phyloP scores from a whole-genome alignment of 2,797 vertebrate species.

The Melanogrammus aeglefinus region DNA sequence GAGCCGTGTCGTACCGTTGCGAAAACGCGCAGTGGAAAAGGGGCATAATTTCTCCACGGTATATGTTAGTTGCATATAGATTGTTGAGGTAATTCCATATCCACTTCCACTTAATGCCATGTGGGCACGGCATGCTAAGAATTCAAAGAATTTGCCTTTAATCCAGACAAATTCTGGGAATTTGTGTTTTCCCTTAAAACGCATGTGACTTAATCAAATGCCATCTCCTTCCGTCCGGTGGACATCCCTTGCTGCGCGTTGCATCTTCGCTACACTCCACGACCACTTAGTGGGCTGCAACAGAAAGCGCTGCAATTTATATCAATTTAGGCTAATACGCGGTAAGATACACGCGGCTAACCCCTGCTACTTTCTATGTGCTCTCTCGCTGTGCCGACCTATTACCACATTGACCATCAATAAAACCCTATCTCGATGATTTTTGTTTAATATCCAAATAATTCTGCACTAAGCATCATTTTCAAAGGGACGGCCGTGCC shows the following conservation, averaged over 20 bases:
- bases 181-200: neutral
- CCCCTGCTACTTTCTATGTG: neutral
- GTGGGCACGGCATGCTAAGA: no score
- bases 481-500: neutral
- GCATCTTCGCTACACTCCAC: neutral
- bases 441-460: neutral
- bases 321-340: neutral
- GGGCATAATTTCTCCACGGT: no score
- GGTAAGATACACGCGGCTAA: neutral
- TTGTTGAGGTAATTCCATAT: neutral
- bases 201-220: neutral
- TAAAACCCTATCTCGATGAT: neutral
- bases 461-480: neutral
- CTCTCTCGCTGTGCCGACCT: neutral
- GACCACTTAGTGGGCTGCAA: neutral
- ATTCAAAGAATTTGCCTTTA: neutral
- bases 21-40: no score
- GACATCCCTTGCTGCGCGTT: neutral
- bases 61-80: neutral
- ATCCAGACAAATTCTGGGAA: neutral
- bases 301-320: neutral
- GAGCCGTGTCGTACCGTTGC: no score
- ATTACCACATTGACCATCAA: neutral
- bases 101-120: no score
- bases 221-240: neutral